These are phyloP conservation scores for Esox niger DNA, from an alignment of 2,113 vertebrate genomes.

Conservation along the genomic window DNA sequence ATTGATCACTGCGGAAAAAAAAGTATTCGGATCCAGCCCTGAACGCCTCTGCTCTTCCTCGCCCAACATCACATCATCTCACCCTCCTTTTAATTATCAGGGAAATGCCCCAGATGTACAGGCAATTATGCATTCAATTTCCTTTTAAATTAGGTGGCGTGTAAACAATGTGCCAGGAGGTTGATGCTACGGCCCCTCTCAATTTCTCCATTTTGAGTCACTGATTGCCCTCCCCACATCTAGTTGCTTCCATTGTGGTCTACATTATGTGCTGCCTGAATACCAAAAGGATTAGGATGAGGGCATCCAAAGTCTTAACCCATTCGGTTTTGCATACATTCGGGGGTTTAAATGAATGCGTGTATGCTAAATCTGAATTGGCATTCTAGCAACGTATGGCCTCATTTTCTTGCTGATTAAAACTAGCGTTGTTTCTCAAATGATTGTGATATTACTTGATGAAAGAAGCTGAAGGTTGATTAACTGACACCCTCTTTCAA, in stretches of 20 bases:
- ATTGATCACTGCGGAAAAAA: background rate
- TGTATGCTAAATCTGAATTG: no score
- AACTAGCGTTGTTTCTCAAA: background rate
- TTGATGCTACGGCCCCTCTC: conserved; percentile 12
- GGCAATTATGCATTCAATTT: conserved; percentile 39
- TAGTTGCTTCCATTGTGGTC: conserved; percentile 1
- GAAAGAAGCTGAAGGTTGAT: no score
- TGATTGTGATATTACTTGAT: background rate
- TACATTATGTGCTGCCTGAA: conserved; percentile 2
- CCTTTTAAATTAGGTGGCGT: conserved; percentile 35
- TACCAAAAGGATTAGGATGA: background rate
- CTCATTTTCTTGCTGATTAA: no score
- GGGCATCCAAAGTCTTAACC: background rate
- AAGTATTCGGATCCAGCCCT: background rate
- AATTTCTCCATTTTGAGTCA: conserved; percentile 22
- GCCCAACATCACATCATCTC: conserved; percentile 10
- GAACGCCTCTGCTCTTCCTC: background rate
- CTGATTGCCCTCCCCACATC: background rate
- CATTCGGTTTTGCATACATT: background rate
- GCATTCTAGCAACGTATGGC: no score
- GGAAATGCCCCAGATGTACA: conserved; percentile 16
- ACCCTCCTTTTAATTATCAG: conserved; percentile 30
- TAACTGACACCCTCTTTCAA: no score
- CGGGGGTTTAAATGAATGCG: background rate
- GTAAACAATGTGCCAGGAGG: conserved; percentile 30